Percentiles rank a stretch among this genome's conserved stretches.
These are phyloP conservation scores for Acanthornis magna DNA, from an alignment of 2,797 vertebrate species.

Conservation along the genomic window DNA sequence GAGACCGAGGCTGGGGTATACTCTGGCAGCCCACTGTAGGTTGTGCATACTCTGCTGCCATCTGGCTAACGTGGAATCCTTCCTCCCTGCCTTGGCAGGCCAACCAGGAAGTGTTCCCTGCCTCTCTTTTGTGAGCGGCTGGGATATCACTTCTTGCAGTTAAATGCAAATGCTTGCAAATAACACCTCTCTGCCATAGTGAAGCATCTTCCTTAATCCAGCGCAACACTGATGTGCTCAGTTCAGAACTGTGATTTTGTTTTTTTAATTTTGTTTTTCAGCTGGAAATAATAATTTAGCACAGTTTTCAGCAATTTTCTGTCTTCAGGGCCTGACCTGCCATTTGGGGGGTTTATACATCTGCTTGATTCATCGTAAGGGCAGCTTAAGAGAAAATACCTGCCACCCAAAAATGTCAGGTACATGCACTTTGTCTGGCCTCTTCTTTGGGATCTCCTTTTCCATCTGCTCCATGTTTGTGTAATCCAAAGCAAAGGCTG, in stretches of 20 bases:
- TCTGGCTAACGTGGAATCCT: background rate
- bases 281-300: background rate
- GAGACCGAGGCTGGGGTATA: background rate
- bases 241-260: background rate
- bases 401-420: background rate
- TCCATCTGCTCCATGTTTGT: background rate
- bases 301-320: background rate
- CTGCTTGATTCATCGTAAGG: background rate
- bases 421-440: background rate
- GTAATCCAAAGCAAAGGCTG: conserved; percentile 4
- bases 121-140: background rate
- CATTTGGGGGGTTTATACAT: background rate
- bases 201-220: background rate
- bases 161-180: background rate
- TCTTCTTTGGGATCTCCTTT: background rate
- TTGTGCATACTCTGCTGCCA: conserved; percentile 55
- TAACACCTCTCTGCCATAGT: background rate
- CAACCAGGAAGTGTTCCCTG: background rate
- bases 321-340: background rate
- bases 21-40: background rate
- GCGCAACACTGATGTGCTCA: background rate
- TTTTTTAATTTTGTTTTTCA: background rate
- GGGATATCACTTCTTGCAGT: background rate
- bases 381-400: background rate
- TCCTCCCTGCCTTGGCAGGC: background rate